Base-by-base conservation (phyloP, 1,140 invertebrate genomes). In the Phymastichus coffea region DNA sequence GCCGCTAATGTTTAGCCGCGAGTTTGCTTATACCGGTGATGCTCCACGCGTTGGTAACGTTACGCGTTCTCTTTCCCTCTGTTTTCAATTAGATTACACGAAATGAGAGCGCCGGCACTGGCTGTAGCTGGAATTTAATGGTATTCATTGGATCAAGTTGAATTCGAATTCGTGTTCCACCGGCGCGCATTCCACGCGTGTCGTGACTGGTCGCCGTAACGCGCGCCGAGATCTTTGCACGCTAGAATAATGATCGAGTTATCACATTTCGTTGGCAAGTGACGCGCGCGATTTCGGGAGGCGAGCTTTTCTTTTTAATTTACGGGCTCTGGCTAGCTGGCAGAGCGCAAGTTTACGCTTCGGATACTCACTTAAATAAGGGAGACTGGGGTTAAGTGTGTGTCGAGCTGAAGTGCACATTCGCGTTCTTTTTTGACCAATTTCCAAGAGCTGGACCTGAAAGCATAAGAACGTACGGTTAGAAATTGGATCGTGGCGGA, bases 31-130 rank as follows among this genome's bases (percentile, higher is more conserved):
- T 60, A 65, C 38, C 15, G 6, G 40, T 46, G 43, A 33, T 40
- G 37, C 44, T 57, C 17, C 12, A 26, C 51, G 65, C 51, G 62
- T 66, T 66, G 66, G 63, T 66, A 47, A n/a, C 22, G 22, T n/a
- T 52, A 44, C 25, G 14, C 22, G 22, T 20, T 4, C 0, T 22
- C 1, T n/a, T 46, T n/a, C n/a, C 23, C 17, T 25, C n/a, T 4
- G 25, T 15, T 30, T 48, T 30, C 17, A 48, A 48, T 48, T 48
- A 48, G 33, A 48, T 48, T 48, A 30, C 46, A 48, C 33, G 4
- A 37, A 3, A 14, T 41, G 35, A 15, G 20, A 2, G 22, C 17
- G 22, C n/a, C 9, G 6, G 8, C 2, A 15, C 7, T 33, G 28
- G 22, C 15, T 52, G 25, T 1, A 25, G 12, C 12, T 26, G 14